Evolutionary conservation across 2,888 invertebrate species (phyloP), one percentile per base, ranked within the genome.

Genomic region (Mamestra brassicae): DNA sequence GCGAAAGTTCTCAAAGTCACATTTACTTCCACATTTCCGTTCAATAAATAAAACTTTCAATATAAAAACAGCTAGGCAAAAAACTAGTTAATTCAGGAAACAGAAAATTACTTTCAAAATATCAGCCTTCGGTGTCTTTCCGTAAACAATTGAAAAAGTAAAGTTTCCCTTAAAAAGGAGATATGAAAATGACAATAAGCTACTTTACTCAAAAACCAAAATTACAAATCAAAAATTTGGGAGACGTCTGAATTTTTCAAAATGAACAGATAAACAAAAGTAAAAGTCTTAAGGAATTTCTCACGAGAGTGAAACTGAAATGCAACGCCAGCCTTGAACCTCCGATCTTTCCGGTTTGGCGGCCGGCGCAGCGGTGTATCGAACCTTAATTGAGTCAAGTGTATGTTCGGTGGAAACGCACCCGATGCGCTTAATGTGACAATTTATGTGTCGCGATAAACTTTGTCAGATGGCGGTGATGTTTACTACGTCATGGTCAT

Each of bases 351-450:
- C 88, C 87, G 88, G 88, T 87, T 85, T 81, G 77, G 70, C 71
- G 78, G 84, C 80, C 84, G 76, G 79, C 66, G 80, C 76, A 72
- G 72, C 79, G 71, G 86, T 58, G 81, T 78, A 81, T 80, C 87
- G 89, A 88, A 89, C 89, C 79, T 76, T 80, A 88, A 86, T 79
- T 78, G 83, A 88, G 88, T 89, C 89, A 89, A 89, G 89, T 88
- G 87, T 86, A 81, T 88, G 85, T 84, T 76, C 57, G 50, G 73
- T 65, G 70, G 66, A 61, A 78, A 81, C 64, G 65, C 60, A 83
- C 74, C 76, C 64, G 81, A 76, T 76, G 78, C 61, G 60, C 55
- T 76, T 84, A 85, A 85, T 78, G 71, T 70, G 79, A 80, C 77
- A 77, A 85, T 85, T 85, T 82, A 85, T 80, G 78, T 62, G 34